Evolutionary conservation across 1,140 invertebrate genomes (phyloP), one percentile per base, ranked within the genome.

Genomic region (Pogonus chalceus): DNA sequence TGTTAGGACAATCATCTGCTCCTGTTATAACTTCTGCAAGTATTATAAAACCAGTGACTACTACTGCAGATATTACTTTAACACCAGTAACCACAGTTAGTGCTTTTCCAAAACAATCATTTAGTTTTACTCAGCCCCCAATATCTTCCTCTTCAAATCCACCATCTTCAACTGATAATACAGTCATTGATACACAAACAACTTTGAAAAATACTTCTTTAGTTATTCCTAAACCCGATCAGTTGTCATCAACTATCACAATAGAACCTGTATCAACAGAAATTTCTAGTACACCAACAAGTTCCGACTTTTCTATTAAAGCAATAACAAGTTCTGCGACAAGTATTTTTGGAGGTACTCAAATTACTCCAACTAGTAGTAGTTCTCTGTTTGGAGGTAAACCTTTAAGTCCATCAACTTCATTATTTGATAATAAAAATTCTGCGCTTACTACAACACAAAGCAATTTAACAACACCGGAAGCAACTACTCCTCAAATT

Each of bases 271-370:
- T 31, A 7, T 31, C 26, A 31, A 4, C 26, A 46, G 4, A 46
- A 49, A 21, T 22, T 16, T 4, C 20, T 49, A n/a, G n/a, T n/a
- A 4, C 23, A 23, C 47, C 47, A 4, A 4, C 23, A 20, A 20
- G 21, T 3, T 2, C 35, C n/a, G 22, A 52, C 31, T 39, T 22
- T n/a, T n/a, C 35, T 21, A 21, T 21, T 23, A 20, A 10, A 37
- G 22, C 31, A 20, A 35, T 18, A 21, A 7, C 31, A 52, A 22
- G 18, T 37, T 22, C 3, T 7, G 23, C 10, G 2, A 31, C 51
- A 23, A 52, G 20, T 35, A 52, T 26, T 31, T 35, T 51, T 51
- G 2, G 24, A 7, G 31, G 31, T n/a, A 49, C 2, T n/a, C 48
- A 18, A 35, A 16, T 24, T 2, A 22, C 24, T 26, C 16, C 35